Base-by-base conservation (phyloP, 2,113 vertebrate genomes). In the Dromas ardeola region DNA sequence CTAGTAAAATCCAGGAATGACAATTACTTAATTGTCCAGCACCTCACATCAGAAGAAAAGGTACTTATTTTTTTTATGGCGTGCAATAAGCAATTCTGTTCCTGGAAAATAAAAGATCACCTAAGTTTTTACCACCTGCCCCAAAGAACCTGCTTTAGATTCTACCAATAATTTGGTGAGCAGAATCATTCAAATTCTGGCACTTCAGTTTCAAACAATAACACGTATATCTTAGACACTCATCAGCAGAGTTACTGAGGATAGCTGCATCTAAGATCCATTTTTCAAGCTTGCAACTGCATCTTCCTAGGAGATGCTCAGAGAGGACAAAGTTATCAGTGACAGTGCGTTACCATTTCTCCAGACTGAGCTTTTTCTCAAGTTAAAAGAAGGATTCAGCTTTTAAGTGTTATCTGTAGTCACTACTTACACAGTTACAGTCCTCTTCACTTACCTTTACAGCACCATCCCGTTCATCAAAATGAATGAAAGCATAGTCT, bases 401-500 rank as follows among this genome's bases (percentile, higher is more conserved):
- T 89, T 85, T 45, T 85, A 65, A 76, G 25, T 11, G 5, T 40
- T 62, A 29, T 1, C 2, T n/a, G 65, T 55, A 86, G 13, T 34
- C 34, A 53, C 17, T 55, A 43, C 21, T 76, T 77, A 26, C 4
- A 36, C 22, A 70, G 13, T 15, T 22, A 73, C 9, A 82, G 27
- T 26, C 13, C 26, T 45, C 47, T 43, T 42, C 49, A 90, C 97
- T 95, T 98, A 99, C 99, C 99, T 99, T 99, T 87, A 99, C 99
- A 55, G 99, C 99, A 55, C 99, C 99, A 73, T 99, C 99, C 84
- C 99, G 76, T 56, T 99, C 99, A 88, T 99, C 99, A 95, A 99
- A 99, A 98, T 99, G 99, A 96, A 99, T 99, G 94, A 99, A 99
- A 88, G 99, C 99, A 84, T 99, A 99, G 95, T 99, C 99, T 96